A percentile compares a stretch with the other conserved stretches of the same genome.
Evolutionary conservation across 2,797 vertebrate species (phyloP).

Genomic region (Pseudotriccus pelzelni): DNA sequence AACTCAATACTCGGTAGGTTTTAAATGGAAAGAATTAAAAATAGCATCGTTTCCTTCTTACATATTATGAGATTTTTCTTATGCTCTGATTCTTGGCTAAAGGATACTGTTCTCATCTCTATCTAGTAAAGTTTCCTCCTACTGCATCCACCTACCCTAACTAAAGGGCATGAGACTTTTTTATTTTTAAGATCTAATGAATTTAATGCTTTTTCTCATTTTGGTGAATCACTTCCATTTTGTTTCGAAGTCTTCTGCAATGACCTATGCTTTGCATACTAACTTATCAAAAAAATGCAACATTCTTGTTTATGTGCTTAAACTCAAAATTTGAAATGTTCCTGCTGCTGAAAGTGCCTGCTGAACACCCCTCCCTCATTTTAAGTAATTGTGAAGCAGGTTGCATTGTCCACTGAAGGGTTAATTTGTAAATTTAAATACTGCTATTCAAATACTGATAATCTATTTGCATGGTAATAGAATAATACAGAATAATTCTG

Average conservation of each 20-base stretch:
- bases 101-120: background rate
- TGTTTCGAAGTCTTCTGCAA: background rate
- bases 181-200: background rate
- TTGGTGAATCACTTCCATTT: background rate
- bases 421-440: background rate
- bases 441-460: background rate
- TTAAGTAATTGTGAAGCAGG: background rate
- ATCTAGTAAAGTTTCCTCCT: background rate
- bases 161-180: background rate
- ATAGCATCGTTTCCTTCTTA: constrained; percentile 19
- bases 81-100: constrained; percentile 3
- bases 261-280: background rate
- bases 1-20: constrained; percentile 23
- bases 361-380: background rate
- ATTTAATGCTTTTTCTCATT: background rate
- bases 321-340: background rate
- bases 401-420: background rate
- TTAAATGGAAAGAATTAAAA: constrained; percentile 46
- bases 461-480: background rate
- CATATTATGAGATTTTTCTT: background rate
- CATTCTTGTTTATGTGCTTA: background rate
- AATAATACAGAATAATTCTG: background rate
- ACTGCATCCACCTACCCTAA: background rate
- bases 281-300: background rate
- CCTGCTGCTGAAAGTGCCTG: background rate